These are phyloP conservation scores for Epinotia demarniana DNA, from an alignment of 2,888 invertebrate genomes.

Conservation along the genomic window DNA sequence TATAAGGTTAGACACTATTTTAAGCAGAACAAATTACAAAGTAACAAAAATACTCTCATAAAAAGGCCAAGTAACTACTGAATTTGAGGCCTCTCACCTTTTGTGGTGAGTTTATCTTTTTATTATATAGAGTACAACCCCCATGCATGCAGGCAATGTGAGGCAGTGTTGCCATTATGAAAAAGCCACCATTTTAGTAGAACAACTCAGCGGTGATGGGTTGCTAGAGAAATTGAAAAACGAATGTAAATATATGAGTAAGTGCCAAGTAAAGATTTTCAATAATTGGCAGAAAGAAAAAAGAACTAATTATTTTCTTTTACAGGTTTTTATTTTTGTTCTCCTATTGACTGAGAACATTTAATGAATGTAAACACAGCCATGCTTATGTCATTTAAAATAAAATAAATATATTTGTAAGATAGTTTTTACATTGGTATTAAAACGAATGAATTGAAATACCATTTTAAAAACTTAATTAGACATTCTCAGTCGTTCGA, in stretches of 20 bases:
- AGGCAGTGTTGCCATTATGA: constrained; percentile 52
- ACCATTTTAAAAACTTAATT: background rate
- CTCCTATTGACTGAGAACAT: constrained; percentile 44
- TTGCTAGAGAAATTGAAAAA: constrained; percentile 47
- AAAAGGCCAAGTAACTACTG: constrained; percentile 15
- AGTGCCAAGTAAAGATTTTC: constrained; percentile 6
- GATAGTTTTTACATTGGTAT: background rate
- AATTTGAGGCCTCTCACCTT: constrained; percentile 23
- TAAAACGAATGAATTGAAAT: constrained; percentile 24
- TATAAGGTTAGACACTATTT: constrained; percentile 76
- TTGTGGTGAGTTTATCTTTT: constrained; percentile 30
- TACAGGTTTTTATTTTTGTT: constrained; percentile 50
- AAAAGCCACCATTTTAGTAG: constrained; percentile 30
- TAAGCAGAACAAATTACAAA: constrained; percentile 62
- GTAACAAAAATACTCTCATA: constrained; percentile 43
- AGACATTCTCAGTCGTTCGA: constrained; percentile 26
- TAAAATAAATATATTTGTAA: background rate
- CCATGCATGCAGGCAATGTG: constrained; percentile 55
- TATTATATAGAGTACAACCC: constrained; percentile 56
- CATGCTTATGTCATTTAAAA: too few species aligned
- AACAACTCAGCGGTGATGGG: constrained; percentile 56
- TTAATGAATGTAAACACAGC: constrained; percentile 12
- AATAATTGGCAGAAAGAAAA: constrained; percentile 26
- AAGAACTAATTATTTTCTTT: constrained; percentile 51
- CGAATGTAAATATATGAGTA: constrained; percentile 41